These are phyloP conservation scores for Machimus atricapillus DNA, from an alignment of 2,888 invertebrate species.

Conservation along the genomic window DNA sequence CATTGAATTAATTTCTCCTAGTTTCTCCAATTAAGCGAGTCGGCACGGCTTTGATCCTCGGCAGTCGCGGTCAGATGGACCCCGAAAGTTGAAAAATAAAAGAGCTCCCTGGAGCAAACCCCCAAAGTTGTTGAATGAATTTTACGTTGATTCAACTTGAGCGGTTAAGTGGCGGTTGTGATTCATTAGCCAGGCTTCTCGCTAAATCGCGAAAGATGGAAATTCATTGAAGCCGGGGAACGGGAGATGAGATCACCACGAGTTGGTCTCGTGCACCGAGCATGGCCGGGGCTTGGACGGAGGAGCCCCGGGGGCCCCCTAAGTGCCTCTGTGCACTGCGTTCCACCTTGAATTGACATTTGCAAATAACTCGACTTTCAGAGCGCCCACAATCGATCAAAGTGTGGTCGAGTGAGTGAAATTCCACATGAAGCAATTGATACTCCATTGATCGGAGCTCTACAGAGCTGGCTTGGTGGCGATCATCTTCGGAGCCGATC, in stretches of 20 bases:
- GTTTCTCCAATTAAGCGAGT: neutral
- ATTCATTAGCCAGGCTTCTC: slow-evolving; percentile 21
- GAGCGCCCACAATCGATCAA: slow-evolving; percentile 36
- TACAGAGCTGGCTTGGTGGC: neutral
- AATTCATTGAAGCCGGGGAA: slow-evolving; percentile 23
- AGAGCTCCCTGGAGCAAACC: neutral
- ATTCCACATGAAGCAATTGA: slow-evolving; percentile 36
- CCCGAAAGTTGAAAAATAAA: neutral
- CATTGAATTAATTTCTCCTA: neutral
- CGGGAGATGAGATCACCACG: slow-evolving; percentile 27
- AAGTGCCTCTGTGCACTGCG: neutral
- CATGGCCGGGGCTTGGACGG: neutral
- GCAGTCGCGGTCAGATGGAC: neutral
- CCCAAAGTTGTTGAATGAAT: slow-evolving; percentile 16
- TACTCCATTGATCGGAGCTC: slow-evolving; percentile 19
- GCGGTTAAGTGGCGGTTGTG: slow-evolving; percentile 14
- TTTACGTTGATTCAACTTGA: slow-evolving; percentile 1
- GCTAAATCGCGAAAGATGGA: slow-evolving; percentile 26
- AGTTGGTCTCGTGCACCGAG: slow-evolving; percentile 23
- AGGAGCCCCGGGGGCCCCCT: neutral
- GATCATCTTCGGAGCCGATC: neutral
- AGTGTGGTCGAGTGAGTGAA: slow-evolving; percentile 30
- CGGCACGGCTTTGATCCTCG: neutral
- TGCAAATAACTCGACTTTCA: slow-evolving; percentile 34
- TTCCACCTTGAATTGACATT: slow-evolving; percentile 41